These are phyloP conservation scores for Suillia variegata DNA, from an alignment of 2,888 invertebrate genomes.

Conservation along the genomic window DNA sequence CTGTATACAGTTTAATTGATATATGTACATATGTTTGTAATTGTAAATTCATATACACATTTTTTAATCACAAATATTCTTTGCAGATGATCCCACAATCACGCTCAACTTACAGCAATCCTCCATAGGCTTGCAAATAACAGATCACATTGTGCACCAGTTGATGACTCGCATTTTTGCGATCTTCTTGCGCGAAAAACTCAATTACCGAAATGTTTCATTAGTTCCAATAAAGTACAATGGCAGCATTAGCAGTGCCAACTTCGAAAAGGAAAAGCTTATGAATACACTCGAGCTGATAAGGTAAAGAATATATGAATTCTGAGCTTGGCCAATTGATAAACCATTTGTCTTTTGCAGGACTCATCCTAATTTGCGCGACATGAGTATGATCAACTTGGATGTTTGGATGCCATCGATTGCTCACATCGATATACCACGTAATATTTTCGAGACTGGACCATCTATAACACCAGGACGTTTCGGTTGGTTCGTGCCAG, in stretches of 20 bases:
- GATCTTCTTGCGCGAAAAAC: conserved; percentile 64
- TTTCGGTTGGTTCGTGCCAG: conserved; percentile 71
- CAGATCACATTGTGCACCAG: conserved; percentile 65
- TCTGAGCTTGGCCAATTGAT: background rate
- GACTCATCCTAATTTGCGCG: conserved; percentile 24
- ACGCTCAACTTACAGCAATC: conserved; percentile 8
- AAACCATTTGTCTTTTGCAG: conserved; percentile 20
- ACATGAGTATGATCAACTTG: conserved; percentile 65
- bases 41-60: too few relatives aligned
- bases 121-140: conserved; percentile 63
- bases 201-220: conserved; percentile 62
- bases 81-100: conserved; percentile 17
- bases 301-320: conserved; percentile 32
- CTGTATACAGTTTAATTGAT: too few relatives aligned
- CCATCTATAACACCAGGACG: conserved; percentile 63
- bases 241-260: conserved; percentile 19
- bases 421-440: conserved; percentile 61
- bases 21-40: too few relatives aligned
- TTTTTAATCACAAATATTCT: too few relatives aligned
- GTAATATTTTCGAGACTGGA: conserved; percentile 64
- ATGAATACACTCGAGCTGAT: conserved; percentile 34
- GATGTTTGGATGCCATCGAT: conserved; percentile 74
- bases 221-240: conserved; percentile 48
- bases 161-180: conserved; percentile 66
- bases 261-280: conserved; percentile 29